phyloP scores from a whole-genome alignment of 2,888 invertebrate species.

The Eristalis arbustorum region DNA sequence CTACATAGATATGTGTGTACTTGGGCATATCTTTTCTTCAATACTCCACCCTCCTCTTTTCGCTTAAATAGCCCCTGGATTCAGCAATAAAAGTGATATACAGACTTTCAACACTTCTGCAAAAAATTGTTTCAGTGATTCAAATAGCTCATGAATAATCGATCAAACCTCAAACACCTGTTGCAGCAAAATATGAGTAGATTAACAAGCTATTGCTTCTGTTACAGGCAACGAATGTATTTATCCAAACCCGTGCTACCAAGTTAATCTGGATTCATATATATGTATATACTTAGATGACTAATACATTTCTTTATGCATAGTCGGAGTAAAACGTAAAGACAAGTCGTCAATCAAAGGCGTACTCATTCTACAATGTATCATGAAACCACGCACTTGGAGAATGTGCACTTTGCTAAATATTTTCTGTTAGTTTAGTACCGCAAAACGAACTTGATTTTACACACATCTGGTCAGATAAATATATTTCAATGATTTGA shows the following conservation, averaged over 20 bases:
- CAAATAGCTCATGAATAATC: slow-evolving; percentile 42
- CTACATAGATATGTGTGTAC: not conserved
- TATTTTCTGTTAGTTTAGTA: slow-evolving; percentile 15
- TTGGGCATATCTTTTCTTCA: slow-evolving; percentile 14
- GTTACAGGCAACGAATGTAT: slow-evolving; percentile 17
- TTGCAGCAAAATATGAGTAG: slow-evolving; percentile 26
- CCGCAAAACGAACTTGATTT: slow-evolving; percentile 63
- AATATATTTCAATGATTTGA: slow-evolving; percentile 35
- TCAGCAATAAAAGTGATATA: not conserved
- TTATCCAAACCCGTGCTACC: slow-evolving; percentile 37
- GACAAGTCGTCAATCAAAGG: not conserved
- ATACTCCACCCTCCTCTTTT: not conserved
- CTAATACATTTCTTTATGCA: not conserved
- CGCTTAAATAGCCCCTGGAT: not conserved
- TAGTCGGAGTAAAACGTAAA: not conserved
- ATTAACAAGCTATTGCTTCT: slow-evolving; percentile 23
- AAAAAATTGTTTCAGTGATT: slow-evolving; percentile 17
- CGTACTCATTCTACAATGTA: not conserved
- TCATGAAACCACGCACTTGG: not conserved
- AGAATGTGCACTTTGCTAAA: slow-evolving; percentile 39
- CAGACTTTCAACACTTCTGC: not conserved
- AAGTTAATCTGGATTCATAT: not conserved
- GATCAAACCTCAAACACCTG: slow-evolving; percentile 57
- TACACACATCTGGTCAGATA: slow-evolving; percentile 52
- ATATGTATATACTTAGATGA: slow-evolving; percentile 19